Evolutionary conservation across 2,797 vertebrate species (phyloP).

Genomic region (Nasua narica): DNA sequence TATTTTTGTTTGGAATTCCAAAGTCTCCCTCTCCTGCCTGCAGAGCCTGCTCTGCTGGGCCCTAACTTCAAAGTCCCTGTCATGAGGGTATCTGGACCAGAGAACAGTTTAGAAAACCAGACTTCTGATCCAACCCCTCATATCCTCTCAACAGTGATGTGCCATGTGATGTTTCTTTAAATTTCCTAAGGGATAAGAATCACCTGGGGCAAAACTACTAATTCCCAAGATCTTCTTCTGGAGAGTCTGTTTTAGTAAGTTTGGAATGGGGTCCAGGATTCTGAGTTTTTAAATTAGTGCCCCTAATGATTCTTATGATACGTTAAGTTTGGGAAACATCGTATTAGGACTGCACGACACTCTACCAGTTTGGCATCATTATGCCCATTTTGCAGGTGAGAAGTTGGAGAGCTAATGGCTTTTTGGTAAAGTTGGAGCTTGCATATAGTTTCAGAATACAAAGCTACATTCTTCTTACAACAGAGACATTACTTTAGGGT

Average conservation of each 20-base stretch:
- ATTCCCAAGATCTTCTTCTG: background rate
- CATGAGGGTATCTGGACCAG: background rate
- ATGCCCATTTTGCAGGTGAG: background rate
- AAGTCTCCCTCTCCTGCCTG: background rate
- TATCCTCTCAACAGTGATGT: background rate
- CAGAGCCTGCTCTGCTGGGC: background rate
- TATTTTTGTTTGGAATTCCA: background rate
- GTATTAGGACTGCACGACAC: background rate
- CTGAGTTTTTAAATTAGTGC: background rate
- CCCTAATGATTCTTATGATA: background rate
- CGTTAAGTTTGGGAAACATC: conserved; percentile 5
- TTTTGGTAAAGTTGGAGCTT: background rate
- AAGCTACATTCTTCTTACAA: background rate
- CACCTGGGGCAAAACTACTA: background rate
- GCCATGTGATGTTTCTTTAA: background rate
- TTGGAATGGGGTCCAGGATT: background rate
- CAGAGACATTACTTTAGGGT: background rate
- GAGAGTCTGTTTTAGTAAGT: background rate
- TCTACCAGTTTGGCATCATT: background rate
- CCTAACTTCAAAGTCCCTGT: background rate
- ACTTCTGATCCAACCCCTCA: background rate
- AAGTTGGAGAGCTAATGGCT: background rate
- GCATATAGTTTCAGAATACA: background rate
- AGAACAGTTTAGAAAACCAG: background rate
- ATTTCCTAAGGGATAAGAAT: conserved; percentile 30